Evolutionary conservation across 2,797 vertebrate species (phyloP).

Genomic region (Sebastes melanostomus): DNA sequence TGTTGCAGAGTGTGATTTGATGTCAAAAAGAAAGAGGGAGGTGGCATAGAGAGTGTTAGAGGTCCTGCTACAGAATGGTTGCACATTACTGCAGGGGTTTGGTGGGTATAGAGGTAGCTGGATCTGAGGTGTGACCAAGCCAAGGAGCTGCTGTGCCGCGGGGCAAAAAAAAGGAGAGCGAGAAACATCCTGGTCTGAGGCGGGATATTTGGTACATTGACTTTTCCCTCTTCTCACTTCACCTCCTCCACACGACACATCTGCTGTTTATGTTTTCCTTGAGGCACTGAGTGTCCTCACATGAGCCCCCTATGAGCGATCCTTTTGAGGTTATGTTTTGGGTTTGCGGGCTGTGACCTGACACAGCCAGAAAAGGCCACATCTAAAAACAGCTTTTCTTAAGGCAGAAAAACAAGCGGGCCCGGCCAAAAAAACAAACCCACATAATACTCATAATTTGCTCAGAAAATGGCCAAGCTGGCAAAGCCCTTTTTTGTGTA

Average conservation of each 20-base stretch:
- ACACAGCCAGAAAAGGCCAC: constrained; percentile 44
- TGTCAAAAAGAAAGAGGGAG: constrained; percentile 44
- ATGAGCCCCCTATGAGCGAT: constrained; percentile 14
- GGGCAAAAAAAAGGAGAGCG: constrained; percentile 13
- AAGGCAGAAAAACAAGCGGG: constrained; percentile 6
- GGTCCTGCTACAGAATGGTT: constrained; percentile 26
- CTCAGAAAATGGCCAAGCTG: constrained; percentile 23
- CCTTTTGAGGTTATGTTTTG: constrained; percentile 56
- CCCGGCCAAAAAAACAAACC: constrained; percentile 16
- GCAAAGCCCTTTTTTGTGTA: constrained; percentile 18
- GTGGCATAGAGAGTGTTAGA: not conserved
- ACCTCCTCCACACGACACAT: constrained; percentile 47
- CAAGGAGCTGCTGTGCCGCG: constrained; percentile 19
- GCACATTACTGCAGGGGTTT: constrained; percentile 15
- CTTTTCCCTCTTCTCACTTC: constrained; percentile 50
- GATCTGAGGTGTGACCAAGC: constrained; percentile 43
- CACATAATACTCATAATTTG: constrained; percentile 1
- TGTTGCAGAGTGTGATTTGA: constrained; percentile 54
- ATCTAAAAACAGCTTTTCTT: constrained; percentile 40
- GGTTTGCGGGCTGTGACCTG: constrained; percentile 31
- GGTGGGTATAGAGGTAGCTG: not conserved
- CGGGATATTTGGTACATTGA: constrained; percentile 24
- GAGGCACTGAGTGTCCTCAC: constrained; percentile 39
- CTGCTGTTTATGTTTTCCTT: constrained; percentile 48
- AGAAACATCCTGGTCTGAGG: constrained; percentile 41